Percentiles rank a stretch among this genome's conserved stretches.
phyloP scores from a whole-genome alignment of 2,888 invertebrate genomes.

The Phania funesta region DNA sequence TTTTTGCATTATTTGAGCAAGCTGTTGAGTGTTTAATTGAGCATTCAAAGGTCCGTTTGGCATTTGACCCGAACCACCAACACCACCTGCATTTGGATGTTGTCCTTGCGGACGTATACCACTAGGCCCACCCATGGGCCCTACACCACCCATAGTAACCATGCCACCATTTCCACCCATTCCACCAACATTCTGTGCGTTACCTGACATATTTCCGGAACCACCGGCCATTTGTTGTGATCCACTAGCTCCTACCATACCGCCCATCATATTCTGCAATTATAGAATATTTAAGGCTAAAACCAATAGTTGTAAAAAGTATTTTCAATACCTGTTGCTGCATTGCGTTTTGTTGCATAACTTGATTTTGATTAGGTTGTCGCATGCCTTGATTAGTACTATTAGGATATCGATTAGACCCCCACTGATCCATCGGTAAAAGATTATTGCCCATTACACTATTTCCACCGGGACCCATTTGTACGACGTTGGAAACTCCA shows the following conservation, averaged over 20 bases:
- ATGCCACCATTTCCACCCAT: conserved; percentile 72
- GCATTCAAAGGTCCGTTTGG: conserved; percentile 74
- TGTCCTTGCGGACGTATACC: conserved; percentile 79
- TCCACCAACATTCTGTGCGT: conserved; percentile 67
- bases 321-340: conserved; percentile 73
- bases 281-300: conserved; percentile 18
- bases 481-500: conserved; percentile 66
- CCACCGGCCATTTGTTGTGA: conserved; percentile 75
- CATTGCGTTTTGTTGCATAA: conserved; percentile 80
- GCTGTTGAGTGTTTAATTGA: conserved; percentile 82
- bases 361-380: conserved; percentile 81
- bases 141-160: conserved; percentile 72
- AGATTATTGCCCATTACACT: conserved; percentile 81
- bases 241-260: conserved; percentile 75
- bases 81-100: conserved; percentile 74
- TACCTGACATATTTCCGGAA: conserved; percentile 70
- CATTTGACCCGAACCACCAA: conserved; percentile 71
- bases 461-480: conserved; percentile 71
- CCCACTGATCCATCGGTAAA: conserved; percentile 83
- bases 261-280: conserved; percentile 78
- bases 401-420: conserved; percentile 81
- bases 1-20: conserved; percentile 93
- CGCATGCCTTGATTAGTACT: conserved; percentile 79
- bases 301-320: neutral
- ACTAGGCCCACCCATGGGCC: conserved; percentile 67